Evolutionary conservation across 2,797 vertebrate species (phyloP).

Genomic region (Streptopelia turtur): DNA sequence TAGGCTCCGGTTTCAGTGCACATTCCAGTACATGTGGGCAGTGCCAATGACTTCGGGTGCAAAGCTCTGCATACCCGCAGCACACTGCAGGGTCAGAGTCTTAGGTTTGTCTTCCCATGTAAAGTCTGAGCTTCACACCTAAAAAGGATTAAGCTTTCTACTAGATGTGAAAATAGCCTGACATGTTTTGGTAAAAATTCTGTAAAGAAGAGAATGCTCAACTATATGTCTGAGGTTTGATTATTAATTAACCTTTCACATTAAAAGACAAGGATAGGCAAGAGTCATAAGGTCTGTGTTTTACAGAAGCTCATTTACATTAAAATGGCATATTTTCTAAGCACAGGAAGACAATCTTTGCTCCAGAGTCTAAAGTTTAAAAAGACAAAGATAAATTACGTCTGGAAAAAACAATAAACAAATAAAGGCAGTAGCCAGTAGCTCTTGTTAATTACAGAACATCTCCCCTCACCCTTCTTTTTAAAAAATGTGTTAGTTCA

Average conservation of each 20-base stretch:
- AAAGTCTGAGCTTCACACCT: not conserved
- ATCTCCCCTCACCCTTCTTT: not conserved
- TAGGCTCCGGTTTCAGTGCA: not conserved
- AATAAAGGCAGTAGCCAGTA: not conserved
- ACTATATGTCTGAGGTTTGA: not conserved
- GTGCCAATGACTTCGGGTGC: not conserved
- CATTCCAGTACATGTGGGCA: not conserved
- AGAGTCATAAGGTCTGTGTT: not conserved
- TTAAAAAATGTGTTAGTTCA: not conserved
- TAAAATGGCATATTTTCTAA: not conserved
- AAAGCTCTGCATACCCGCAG: not conserved
- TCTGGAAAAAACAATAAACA: not conserved
- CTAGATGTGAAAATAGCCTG: not conserved
- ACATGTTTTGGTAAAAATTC: not conserved
- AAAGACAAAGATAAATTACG: not conserved
- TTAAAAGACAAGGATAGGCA: not conserved
- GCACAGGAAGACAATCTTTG: not conserved
- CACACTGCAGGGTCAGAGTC: not conserved
- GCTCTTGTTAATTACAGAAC: not conserved
- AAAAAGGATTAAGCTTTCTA: not conserved
- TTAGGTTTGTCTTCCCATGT: not conserved
- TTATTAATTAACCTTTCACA: not conserved
- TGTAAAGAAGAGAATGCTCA: not conserved
- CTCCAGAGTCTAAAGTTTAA: not conserved
- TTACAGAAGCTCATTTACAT: not conserved